A percentile compares a stretch with the other conserved stretches of the same genome.
phyloP scores from a whole-genome alignment of 1,140 invertebrate species.

The Drosophila parvula region DNA sequence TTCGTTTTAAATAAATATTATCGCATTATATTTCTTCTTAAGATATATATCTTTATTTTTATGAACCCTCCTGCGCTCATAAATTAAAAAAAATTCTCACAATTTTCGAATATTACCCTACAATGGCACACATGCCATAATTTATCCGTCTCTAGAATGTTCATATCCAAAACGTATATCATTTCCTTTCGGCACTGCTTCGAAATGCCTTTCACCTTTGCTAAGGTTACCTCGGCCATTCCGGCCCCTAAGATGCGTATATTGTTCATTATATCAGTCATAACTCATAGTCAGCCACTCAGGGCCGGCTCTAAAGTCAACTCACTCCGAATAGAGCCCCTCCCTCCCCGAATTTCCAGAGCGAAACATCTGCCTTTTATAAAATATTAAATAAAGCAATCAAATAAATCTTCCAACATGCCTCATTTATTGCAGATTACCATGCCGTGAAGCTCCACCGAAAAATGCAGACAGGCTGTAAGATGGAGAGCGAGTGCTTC shows the following conservation, averaged over 20 bases:
- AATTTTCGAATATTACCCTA: conserved; percentile 1
- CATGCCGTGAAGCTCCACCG: conserved; percentile 49
- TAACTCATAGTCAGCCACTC: conserved; percentile 71
- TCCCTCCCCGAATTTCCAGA: neutral
- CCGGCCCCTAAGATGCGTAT: conserved; percentile 20
- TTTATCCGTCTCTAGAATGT: conserved; percentile 25
- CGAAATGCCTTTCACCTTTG: conserved; percentile 39
- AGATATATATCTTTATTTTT: neutral
- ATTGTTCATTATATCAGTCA: conserved; percentile 74
- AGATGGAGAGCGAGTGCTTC: neutral
- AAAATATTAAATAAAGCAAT: conserved; percentile 83
- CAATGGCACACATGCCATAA: conserved; percentile 44
- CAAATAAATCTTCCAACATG: conserved; percentile 83
- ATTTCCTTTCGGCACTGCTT: conserved; percentile 27
- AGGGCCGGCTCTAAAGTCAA: conserved; percentile 50
- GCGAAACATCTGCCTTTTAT: conserved; percentile 76
- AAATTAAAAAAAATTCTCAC: conserved; percentile 24
- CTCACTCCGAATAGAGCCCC: conserved; percentile 9
- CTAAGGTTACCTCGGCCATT: conserved; percentile 24
- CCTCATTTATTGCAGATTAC: conserved; percentile 84
- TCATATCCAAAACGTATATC: conserved; percentile 43
- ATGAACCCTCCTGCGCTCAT: neutral
- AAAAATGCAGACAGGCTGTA: conserved; percentile 36
- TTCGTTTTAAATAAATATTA: neutral
- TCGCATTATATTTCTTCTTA: neutral